Conservation (phyloP, 2,797 vertebrate species). For the Amblyopsis hoosieri region DNA sequence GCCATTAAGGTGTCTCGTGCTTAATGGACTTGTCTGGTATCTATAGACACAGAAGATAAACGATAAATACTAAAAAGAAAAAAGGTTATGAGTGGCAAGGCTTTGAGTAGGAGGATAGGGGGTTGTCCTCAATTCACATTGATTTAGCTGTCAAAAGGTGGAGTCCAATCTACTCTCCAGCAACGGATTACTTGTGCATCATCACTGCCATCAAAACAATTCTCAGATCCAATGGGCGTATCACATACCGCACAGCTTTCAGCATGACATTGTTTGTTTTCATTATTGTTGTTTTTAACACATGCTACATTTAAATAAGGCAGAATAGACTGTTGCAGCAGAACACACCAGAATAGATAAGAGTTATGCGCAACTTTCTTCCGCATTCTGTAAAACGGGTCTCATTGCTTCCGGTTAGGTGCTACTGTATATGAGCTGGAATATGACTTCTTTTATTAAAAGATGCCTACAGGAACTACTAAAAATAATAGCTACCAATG, state of each 20-base stretch:
- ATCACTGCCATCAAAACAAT: slow-evolving; percentile 63
- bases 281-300: too few relatives aligned
- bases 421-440: too few relatives aligned
- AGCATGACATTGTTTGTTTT: neutral
- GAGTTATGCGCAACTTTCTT: too few relatives aligned
- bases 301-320: slow-evolving; percentile 6
- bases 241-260: slow-evolving; percentile 38
- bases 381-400: too few relatives aligned
- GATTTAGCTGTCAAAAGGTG: slow-evolving; percentile 72
- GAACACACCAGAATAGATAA: too few relatives aligned
- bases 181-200: slow-evolving; percentile 69
- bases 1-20: slow-evolving; percentile 76
- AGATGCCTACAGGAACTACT: too few relatives aligned
- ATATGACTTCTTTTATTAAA: too few relatives aligned
- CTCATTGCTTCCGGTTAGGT: too few relatives aligned
- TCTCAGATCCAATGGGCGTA: slow-evolving; percentile 28
- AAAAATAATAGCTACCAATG: too few relatives aligned
- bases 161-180: slow-evolving; percentile 63
- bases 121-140: slow-evolving; percentile 66
- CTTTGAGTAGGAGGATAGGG: slow-evolving; percentile 44
- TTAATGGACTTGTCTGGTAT: slow-evolving; percentile 80
- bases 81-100: slow-evolving; percentile 61
- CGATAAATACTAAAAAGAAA: slow-evolving; percentile 79
- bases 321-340: neutral
- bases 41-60: slow-evolving; percentile 76